Evolutionary conservation across 2,797 vertebrate species (phyloP).

Genomic region (Phaenicophaeus curvirostris): DNA sequence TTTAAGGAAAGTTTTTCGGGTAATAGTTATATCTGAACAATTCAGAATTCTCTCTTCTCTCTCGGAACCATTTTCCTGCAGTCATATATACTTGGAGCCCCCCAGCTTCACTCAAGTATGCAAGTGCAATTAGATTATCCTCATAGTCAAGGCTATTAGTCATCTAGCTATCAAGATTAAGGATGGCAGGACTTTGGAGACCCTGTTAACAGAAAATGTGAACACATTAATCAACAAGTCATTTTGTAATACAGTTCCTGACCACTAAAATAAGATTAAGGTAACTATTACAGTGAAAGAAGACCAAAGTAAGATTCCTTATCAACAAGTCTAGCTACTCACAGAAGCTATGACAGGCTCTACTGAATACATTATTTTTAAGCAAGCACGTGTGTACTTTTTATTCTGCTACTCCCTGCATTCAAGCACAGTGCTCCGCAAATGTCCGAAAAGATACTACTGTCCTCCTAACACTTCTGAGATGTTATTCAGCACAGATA

Average conservation of each 20-base stretch:
- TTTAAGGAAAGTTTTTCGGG: background rate
- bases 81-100: background rate
- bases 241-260: background rate
- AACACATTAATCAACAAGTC: background rate
- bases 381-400: background rate
- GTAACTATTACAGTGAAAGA: background rate
- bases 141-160: background rate
- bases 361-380: background rate
- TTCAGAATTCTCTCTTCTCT: background rate
- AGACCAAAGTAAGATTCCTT: background rate
- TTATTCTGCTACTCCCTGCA: background rate
- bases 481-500: background rate
- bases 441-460: background rate
- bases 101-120: background rate
- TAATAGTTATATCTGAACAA: background rate
- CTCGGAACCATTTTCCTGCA: background rate
- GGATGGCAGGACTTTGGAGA: background rate
- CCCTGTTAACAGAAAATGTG: background rate
- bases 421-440: background rate
- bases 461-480: background rate
- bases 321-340: background rate
- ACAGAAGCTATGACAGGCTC: background rate
- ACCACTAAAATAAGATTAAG: background rate
- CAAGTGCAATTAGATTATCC: background rate
- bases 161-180: background rate